Evolutionary conservation across 2,888 invertebrate genomes (phyloP), one percentile per base, ranked within the genome.

Genomic region (Drosophila subsilvestris): DNA sequence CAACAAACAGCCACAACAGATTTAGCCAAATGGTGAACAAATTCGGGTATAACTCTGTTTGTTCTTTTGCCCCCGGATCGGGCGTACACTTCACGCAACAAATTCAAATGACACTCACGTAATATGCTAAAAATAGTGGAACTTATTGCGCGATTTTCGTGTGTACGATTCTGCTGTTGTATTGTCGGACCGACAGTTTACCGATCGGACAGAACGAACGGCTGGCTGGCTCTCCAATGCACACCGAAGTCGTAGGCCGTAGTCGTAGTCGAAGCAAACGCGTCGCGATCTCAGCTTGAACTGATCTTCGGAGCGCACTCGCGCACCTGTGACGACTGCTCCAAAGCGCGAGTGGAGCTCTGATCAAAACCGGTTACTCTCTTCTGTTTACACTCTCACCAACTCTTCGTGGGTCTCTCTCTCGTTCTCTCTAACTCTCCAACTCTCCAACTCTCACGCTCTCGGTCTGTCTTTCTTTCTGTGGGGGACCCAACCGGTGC

Each of bases 51-150:
- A 63, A 68, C 71, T 70, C 76, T 69, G 68, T 69, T 66, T 74
- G 53, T 75, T 75, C 47, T 74, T 68, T 71, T 71, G 45, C 50
- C 47, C 50, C 48, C 63, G 29, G 53, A 48, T 73, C 66, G 53
- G 50, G 49, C 57, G 57, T 54, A 45, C 42, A 63, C 54, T 74
- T 70, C 45, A 67, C 29, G 66, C 45, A 50, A 65, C 79, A 74
- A 76, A 76, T 82, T 77, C 67, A 77, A 79, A 84, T 85, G 74
- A 85, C 85, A 88, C 85, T 85, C 85, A 85, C 85, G 85, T 85
- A 85, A 85, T 85, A 49, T 72, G 81, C 85, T 85, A 86, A 88
- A 85, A 85, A 85, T 85, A 85, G 84, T 88, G 80, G 75, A 83
- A 75, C 80, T 68, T 67, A 49, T 73, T 84, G 72, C 72, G 75